These are phyloP conservation scores for Australoheros scitulus DNA, from an alignment of 2,113 vertebrate genomes.

Conservation along the genomic window DNA sequence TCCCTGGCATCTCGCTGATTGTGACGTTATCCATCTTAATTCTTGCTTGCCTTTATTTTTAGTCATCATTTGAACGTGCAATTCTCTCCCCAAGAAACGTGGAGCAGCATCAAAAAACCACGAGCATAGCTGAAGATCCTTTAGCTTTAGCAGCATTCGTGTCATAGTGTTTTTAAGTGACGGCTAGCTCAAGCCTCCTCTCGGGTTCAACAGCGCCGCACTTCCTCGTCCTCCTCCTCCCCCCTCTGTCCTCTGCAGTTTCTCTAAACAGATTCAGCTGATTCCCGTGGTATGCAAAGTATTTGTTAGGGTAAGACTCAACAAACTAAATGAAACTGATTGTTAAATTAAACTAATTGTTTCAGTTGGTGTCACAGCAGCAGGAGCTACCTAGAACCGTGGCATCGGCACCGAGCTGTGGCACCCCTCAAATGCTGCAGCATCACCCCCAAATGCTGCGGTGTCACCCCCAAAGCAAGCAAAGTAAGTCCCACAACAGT, in stretches of 20 bases:
- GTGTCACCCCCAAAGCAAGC: too few relatives aligned
- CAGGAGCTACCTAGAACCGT: background rate
- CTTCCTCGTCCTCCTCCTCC: too few relatives aligned
- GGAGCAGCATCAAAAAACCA: background rate
- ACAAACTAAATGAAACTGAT: background rate
- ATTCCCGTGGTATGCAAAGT: too few relatives aligned
- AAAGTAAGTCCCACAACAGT: too few relatives aligned
- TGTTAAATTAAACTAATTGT: background rate
- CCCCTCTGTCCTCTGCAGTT: background rate
- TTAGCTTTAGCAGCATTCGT: background rate
- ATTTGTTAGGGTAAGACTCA: background rate
- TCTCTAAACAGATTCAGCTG: background rate
- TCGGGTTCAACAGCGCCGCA: background rate
- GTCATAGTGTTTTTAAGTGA: constrained; percentile 12
- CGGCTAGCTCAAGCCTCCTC: background rate
- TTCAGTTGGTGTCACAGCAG: background rate
- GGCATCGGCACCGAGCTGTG: background rate
- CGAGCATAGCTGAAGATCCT: background rate
- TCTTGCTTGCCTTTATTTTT: constrained; percentile 61
- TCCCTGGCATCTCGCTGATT: background rate
- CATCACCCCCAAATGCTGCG: background rate
- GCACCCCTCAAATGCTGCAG: background rate
- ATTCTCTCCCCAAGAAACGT: background rate
- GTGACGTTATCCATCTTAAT: background rate
- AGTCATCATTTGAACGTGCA: constrained; percentile 7